A percentile compares a stretch with the other conserved stretches of the same genome.
Evolutionary conservation across 1,140 invertebrate genomes (phyloP).

Genomic region (Luehdorfia chinensis): DNA sequence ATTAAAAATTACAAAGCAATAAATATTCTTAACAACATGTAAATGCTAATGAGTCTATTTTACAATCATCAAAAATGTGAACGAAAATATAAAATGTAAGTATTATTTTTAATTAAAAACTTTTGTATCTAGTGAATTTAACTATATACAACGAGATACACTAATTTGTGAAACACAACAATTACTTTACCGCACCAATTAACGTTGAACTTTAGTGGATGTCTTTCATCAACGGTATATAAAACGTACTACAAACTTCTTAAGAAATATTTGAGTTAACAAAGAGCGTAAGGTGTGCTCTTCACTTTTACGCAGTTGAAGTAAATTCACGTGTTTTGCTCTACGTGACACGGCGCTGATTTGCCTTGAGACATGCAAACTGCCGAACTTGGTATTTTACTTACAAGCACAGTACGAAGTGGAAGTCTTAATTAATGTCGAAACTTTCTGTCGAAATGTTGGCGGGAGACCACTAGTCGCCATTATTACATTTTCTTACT

Average conservation of each 20-base stretch:
- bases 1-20: too few species aligned
- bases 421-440: slow-evolving; percentile 30
- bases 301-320: slow-evolving; percentile 19
- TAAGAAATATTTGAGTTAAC: slow-evolving; percentile 15
- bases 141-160: too few species aligned
- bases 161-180: too few species aligned
- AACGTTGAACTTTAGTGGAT: slow-evolving; percentile 12
- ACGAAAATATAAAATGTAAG: too few species aligned
- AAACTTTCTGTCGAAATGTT: slow-evolving; percentile 27
- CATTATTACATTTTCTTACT: slow-evolving; percentile 4
- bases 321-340: slow-evolving; percentile 28
- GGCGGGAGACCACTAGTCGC: slow-evolving; percentile 24
- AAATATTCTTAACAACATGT: too few species aligned
- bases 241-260: slow-evolving; percentile 9
- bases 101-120: too few species aligned
- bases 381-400: slow-evolving; percentile 32
- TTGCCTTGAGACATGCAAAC: slow-evolving; percentile 29
- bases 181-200: slow-evolving; percentile 7
- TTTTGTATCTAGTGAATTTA: too few species aligned
- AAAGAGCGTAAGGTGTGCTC: slow-evolving; percentile 21
- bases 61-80: too few species aligned
- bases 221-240: slow-evolving; percentile 9
- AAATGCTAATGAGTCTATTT: too few species aligned
- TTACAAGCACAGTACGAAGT: slow-evolving; percentile 21
- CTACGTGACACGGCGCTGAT: slow-evolving; percentile 28